phyloP scores from a whole-genome alignment of 2,113 vertebrate genomes.

The Raja brachyura region DNA sequence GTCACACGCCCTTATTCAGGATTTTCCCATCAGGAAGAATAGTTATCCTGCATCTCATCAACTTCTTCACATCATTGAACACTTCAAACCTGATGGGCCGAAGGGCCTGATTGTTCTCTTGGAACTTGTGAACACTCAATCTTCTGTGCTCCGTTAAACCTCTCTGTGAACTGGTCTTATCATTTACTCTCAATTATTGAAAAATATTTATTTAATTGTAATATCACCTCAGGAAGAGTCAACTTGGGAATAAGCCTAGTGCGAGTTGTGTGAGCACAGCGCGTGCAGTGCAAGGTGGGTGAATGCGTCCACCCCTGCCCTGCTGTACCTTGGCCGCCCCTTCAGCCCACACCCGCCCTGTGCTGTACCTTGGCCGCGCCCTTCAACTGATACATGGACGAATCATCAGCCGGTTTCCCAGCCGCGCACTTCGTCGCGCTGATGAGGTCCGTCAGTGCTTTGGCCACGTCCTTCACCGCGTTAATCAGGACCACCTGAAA shows the following conservation, averaged over 20 bases:
- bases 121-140: no score
- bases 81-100: not conserved
- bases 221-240: no score
- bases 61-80: not conserved
- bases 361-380: slow-evolving; percentile 85
- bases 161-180: not conserved
- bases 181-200: not conserved
- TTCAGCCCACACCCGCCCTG: not conserved
- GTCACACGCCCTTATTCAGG: not conserved
- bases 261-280: no score
- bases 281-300: no score
- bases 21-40: not conserved
- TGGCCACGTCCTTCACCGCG: slow-evolving; percentile 93
- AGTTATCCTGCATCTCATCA: not conserved
- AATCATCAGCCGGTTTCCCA: slow-evolving; percentile 88
- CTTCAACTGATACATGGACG: slow-evolving; percentile 98
- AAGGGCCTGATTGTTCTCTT: no score
- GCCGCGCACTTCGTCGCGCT: slow-evolving; percentile 93
- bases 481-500: slow-evolving; percentile 93
- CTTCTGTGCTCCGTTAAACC: no score
- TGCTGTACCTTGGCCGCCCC: not conserved
- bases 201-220: no score
- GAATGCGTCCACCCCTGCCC: no score
- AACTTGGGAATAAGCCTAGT: not conserved
- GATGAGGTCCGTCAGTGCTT: slow-evolving; percentile 94